Percentiles rank a stretch among this genome's conserved stretches.
Conservation (phyloP, 2,113 vertebrate genomes). For the Ceyx margarethae region DNA sequence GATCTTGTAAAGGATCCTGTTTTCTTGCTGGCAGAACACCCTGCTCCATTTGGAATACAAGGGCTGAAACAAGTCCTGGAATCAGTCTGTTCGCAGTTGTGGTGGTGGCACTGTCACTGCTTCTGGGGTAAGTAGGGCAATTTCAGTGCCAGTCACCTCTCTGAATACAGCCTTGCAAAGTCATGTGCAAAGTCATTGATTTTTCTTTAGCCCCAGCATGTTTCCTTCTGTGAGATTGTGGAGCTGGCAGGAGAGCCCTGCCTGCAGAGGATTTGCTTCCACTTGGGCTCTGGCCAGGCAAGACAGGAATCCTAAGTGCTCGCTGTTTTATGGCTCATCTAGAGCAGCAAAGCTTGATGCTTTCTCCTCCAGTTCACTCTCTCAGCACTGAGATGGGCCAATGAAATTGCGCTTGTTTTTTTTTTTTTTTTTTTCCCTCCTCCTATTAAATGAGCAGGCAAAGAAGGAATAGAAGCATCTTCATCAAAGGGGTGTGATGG, state of each 20-base stretch:
- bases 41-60: constrained; percentile 18
- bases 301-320: constrained; percentile 36
- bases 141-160: constrained; percentile 32
- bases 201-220: background rate
- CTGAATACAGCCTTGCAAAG: constrained; percentile 37
- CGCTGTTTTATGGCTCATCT: background rate
- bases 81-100: background rate
- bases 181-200: constrained; percentile 40
- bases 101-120: constrained; percentile 6
- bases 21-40: constrained; percentile 41
- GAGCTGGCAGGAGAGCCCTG: constrained; percentile 44
- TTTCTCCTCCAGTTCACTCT: background rate
- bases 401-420: background rate
- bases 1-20: background rate
- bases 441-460: background rate
- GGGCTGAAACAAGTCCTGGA: background rate
- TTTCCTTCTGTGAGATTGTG: background rate
- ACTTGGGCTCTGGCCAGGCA: constrained; percentile 35
- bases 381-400: background rate
- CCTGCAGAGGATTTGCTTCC: constrained; percentile 39
- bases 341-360: background rate
- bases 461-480: background rate
- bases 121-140: constrained; percentile 47
- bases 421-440: too few species aligned
- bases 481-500: background rate